phyloP scores from a whole-genome alignment of 2,888 invertebrate genomes.

The Micoletzkya japonica region DNA sequence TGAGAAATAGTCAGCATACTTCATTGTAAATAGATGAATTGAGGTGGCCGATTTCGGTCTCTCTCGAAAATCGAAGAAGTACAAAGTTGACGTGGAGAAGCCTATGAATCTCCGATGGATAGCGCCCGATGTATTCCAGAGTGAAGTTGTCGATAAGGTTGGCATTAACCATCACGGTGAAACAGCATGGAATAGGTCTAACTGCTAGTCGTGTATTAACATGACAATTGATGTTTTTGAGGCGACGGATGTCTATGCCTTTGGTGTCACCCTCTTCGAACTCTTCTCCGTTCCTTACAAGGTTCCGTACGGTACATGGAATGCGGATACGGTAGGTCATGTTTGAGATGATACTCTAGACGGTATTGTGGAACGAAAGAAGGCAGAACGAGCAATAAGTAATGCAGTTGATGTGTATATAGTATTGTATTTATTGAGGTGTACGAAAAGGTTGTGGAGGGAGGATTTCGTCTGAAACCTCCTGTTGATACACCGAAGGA shows the following conservation, averaged over 20 bases:
- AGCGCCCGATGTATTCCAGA: constrained; percentile 40
- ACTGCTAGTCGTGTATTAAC: not conserved
- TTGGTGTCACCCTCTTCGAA: constrained; percentile 36
- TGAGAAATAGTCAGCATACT: no score
- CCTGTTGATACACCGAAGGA: constrained; percentile 30
- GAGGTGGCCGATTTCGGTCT: constrained; percentile 41
- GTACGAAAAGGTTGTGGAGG: constrained; percentile 34
- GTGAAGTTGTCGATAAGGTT: constrained; percentile 32
- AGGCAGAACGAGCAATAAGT: not conserved
- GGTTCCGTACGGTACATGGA: constrained; percentile 37
- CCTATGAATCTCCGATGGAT: constrained; percentile 42
- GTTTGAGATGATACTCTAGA: not conserved
- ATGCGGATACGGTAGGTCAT: constrained; percentile 34
- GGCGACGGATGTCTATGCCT: constrained; percentile 41
- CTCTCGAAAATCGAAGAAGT: constrained; percentile 34
- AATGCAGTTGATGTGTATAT: no score
- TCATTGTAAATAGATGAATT: no score
- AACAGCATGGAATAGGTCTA: no score
- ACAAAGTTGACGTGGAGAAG: constrained; percentile 37
- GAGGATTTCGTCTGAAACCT: constrained; percentile 33
- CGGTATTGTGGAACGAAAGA: not conserved
- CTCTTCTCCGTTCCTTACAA: constrained; percentile 33
- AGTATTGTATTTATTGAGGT: constrained; percentile 33
- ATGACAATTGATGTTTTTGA: constrained; percentile 1
- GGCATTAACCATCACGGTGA: not conserved